phyloP scores from a whole-genome alignment of 2,888 invertebrate species.

The Cheiracanthium punctorium region DNA sequence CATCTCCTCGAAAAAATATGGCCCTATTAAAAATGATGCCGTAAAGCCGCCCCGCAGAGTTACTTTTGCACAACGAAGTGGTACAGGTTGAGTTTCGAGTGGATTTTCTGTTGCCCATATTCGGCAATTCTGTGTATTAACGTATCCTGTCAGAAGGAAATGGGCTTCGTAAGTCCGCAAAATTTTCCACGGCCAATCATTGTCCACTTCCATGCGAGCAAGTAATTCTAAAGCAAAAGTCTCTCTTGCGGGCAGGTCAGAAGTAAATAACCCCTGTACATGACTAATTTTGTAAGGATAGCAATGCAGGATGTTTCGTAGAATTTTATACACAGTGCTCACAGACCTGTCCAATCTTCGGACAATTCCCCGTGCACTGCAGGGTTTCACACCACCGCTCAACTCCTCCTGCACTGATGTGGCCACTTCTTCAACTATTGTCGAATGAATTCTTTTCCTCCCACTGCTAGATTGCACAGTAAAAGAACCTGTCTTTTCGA shows the following conservation, averaged over 20 bases:
- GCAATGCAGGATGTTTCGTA: background rate
- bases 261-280: background rate
- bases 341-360: background rate
- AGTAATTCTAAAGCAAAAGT: background rate
- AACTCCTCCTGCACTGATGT: background rate
- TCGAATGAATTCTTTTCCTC: background rate
- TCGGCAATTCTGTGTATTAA: too few relatives aligned
- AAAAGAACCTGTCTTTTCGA: background rate
- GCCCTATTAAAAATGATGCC: background rate
- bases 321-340: background rate
- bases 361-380: background rate
- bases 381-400: background rate
- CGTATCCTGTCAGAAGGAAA: background rate
- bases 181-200: background rate
- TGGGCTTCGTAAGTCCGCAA: background rate
- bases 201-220: background rate
- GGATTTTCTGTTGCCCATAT: background rate
- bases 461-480: background rate
- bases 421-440: background rate
- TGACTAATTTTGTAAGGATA: background rate
- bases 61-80: background rate
- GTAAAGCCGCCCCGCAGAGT: background rate
- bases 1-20: background rate
- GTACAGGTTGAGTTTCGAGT: background rate
- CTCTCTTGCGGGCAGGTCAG: slow-evolving; percentile 77